phyloP scores from a whole-genome alignment of 2,113 vertebrate species.

The Tachysurus vachellii region DNA sequence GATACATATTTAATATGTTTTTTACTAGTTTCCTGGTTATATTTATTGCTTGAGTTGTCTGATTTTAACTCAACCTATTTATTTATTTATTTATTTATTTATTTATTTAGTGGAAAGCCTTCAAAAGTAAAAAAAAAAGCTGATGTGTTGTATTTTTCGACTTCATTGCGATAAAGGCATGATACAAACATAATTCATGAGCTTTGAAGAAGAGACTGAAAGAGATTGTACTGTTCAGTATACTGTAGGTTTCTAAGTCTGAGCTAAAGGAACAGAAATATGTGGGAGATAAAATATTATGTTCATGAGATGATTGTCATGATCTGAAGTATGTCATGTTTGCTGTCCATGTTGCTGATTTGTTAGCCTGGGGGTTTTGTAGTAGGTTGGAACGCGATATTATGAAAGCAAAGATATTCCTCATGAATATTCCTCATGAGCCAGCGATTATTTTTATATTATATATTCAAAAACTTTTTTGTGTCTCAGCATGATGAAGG shows the following conservation, averaged over 20 bases:
- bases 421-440: background rate
- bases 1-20: too few species aligned
- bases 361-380: background rate
- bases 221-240: background rate
- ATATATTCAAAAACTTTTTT: background rate
- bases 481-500: background rate
- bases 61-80: background rate
- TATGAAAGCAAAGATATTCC: background rate
- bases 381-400: background rate
- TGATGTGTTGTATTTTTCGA: background rate
- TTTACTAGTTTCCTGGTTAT: background rate
- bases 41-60: background rate
- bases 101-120: background rate
- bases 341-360: constrained; percentile 7
- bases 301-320: background rate
- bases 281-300: background rate
- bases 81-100: background rate
- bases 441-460: background rate
- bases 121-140: background rate
- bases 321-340: too few species aligned
- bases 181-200: background rate
- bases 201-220: background rate
- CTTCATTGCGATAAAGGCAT: background rate
- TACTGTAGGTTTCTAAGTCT: background rate
- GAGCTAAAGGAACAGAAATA: too few species aligned